Evolutionary conservation across 37 sponge, comb jelly and placozoan species (phyloP).

Genomic region (Bolinopsis microptera): DNA sequence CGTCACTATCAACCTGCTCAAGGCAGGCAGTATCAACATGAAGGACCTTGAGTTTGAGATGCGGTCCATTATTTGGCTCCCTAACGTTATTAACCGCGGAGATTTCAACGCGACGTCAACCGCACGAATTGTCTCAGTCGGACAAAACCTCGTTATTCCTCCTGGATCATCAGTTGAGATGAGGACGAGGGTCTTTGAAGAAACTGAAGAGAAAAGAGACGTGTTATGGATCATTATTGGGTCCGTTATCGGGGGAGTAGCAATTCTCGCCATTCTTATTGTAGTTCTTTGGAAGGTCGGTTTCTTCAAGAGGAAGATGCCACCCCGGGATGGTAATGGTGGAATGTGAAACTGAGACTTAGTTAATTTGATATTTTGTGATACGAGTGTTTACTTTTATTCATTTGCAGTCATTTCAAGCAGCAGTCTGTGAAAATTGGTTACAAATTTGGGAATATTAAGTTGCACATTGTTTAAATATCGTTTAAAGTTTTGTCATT

Average conservation of each 20-base stretch:
- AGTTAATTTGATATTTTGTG: not conserved
- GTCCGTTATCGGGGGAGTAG: slow-evolving; percentile 13
- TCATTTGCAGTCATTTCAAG: not conserved
- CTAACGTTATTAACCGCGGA: not conserved
- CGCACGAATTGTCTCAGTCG: slow-evolving; percentile 9
- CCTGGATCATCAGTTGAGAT: slow-evolving; percentile 36
- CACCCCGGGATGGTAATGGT: slow-evolving; percentile 6
- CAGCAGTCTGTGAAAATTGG: too few species aligned
- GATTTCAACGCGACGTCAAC: slow-evolving; percentile 51
- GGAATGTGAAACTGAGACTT: not conserved
- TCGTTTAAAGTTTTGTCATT: not conserved
- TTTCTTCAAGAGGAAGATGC: slow-evolving; percentile 65
- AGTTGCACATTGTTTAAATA: not conserved
- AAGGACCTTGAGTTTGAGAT: slow-evolving; percentile 60
- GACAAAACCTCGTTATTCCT: slow-evolving; percentile 38
- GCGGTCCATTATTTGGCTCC: slow-evolving; percentile 61
- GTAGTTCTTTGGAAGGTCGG: slow-evolving; percentile 55
- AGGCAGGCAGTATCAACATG: slow-evolving; percentile 58
- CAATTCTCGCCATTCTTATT: slow-evolving; percentile 16
- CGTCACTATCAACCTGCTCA: slow-evolving; percentile 61
- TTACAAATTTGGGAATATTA: not conserved
- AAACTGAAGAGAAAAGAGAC: not conserved
- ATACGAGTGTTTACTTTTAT: not conserved
- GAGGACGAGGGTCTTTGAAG: slow-evolving; percentile 19
- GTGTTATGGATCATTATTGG: slow-evolving; percentile 56